A percentile compares a stretch with the other conserved stretches of the same genome.
phyloP scores from a whole-genome alignment of 1,140 invertebrate species.

The Micrasema minimum region DNA sequence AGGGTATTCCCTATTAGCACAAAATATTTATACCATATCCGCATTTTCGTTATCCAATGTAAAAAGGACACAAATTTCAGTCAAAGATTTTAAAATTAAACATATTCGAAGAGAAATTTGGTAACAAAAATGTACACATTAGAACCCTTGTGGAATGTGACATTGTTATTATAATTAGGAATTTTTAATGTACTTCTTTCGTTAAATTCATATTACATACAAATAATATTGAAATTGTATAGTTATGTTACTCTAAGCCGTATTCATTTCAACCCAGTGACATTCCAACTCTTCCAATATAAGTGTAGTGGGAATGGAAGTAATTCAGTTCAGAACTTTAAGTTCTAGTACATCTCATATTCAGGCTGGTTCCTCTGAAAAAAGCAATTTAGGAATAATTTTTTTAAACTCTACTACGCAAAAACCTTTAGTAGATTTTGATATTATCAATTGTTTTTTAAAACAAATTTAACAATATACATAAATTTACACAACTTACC shows the following conservation, averaged over 20 bases:
- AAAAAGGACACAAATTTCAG: conserved; percentile 40
- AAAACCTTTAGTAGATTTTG: no score
- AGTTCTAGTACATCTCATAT: conserved; percentile 1
- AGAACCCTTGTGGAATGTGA: conserved; percentile 17
- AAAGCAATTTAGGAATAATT: no score
- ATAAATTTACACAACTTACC: conserved; percentile 35
- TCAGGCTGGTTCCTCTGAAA: conserved; percentile 38
- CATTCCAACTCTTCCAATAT: no score
- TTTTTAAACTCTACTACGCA: no score
- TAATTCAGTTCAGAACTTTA: not conserved
- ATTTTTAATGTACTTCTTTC: conserved; percentile 21
- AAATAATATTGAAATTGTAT: conserved; percentile 22
- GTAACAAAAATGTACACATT: conserved; percentile 36
- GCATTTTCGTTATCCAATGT: conserved; percentile 31
- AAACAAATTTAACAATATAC: no score
- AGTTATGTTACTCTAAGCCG: conserved; percentile 8
- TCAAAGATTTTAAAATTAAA: conserved; percentile 38
- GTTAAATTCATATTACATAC: conserved; percentile 28
- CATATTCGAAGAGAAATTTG: conserved; percentile 31
- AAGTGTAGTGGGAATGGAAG: not conserved
- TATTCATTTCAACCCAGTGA: conserved; percentile 6
- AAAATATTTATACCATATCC: conserved; percentile 29
- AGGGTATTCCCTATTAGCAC: conserved; percentile 12
- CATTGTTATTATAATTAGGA: conserved; percentile 12
- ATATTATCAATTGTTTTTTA: no score